These are phyloP conservation scores for Phalacrocorax pelagicus DNA, from an alignment of 2,113 vertebrate species.

Conservation along the genomic window DNA sequence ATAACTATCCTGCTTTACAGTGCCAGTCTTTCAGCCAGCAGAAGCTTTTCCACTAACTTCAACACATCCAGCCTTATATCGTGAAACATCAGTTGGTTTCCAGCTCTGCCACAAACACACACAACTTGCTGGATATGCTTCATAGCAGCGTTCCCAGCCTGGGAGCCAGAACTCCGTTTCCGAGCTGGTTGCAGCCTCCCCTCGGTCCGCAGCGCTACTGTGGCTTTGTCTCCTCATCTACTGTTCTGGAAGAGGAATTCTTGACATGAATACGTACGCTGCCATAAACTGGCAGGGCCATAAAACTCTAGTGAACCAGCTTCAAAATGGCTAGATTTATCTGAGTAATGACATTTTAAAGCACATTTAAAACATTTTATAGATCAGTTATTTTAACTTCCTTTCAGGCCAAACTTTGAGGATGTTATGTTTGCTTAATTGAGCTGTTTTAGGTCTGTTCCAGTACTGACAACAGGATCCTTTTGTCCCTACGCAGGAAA, in stretches of 20 bases:
- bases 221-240: slow-evolving; percentile 54
- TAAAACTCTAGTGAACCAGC: not conserved
- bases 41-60: not conserved
- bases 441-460: slow-evolving; percentile 17
- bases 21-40: not conserved
- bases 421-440: slow-evolving; percentile 48
- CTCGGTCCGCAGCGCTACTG: not conserved
- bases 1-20: not conserved
- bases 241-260: slow-evolving; percentile 53
- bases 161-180: slow-evolving; percentile 15
- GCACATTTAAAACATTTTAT: slow-evolving; percentile 46
- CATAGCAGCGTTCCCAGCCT: not conserved
- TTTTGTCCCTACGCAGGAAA: not conserved
- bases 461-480: slow-evolving; percentile 10
- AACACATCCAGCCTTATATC: not conserved
- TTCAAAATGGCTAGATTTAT: slow-evolving; percentile 40
- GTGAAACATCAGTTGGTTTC: not conserved
- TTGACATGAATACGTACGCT: not conserved
- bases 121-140: not conserved
- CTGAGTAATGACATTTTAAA: slow-evolving; percentile 60
- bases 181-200: not conserved
- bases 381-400: slow-evolving; percentile 42
- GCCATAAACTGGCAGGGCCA: slow-evolving; percentile 48
- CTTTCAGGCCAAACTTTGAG: slow-evolving; percentile 22
- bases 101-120: slow-evolving; percentile 15